Evolutionary conservation across 23 tunicate species (phyloP).

Genomic region (Corella eumyota): DNA sequence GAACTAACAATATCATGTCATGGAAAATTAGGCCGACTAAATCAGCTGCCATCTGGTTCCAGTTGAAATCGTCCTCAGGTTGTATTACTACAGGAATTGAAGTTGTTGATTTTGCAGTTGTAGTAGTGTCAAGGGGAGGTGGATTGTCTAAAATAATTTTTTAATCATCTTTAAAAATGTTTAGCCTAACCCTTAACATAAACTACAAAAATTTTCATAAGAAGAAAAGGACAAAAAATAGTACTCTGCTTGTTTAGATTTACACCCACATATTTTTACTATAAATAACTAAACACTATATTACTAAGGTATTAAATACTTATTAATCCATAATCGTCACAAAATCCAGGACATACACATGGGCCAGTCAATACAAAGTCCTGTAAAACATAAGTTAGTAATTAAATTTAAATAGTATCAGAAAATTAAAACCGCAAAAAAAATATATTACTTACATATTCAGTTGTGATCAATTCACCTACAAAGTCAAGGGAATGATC

Average conservation of each 20-base stretch:
- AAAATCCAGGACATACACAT: conserved; percentile 70
- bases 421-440: not conserved
- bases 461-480: conserved; percentile 46
- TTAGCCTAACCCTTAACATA: too few relatives aligned
- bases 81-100: not conserved
- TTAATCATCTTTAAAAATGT: too few relatives aligned
- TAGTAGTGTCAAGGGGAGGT: not conserved
- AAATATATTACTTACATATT: conserved; percentile 45
- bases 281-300: too few relatives aligned
- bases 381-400: conserved; percentile 10
- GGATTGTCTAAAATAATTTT: not conserved
- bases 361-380: conserved; percentile 64
- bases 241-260: too few relatives aligned
- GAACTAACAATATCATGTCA: conserved; percentile 32
- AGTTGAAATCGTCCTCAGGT: conserved; percentile 3
- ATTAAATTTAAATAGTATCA: not conserved
- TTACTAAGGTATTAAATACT: too few relatives aligned
- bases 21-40: conserved; percentile 42
- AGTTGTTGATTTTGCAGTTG: conserved; percentile 3
- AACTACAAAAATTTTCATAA: too few relatives aligned
- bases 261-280: too few relatives aligned
- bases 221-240: too few relatives aligned
- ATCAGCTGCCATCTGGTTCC: conserved; percentile 47
- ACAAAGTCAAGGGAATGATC: conserved; percentile 34
- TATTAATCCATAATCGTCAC: conserved; percentile 59